Evolutionary conservation across 1,140 invertebrate species (phyloP).

Genomic region (Cepaea nemoralis): DNA sequence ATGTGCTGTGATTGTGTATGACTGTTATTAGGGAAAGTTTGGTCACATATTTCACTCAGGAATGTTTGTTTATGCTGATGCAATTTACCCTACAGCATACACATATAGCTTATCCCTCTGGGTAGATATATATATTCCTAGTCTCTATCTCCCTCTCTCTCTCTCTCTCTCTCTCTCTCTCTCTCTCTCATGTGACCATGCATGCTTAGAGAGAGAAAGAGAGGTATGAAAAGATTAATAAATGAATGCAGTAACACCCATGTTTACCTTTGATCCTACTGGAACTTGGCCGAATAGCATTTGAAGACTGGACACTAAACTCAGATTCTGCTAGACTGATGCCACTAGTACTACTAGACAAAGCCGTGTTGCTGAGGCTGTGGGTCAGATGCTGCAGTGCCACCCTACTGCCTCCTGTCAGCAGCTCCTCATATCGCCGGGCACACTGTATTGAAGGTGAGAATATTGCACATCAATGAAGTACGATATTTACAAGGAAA

Average conservation of each 20-base stretch:
- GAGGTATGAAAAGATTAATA: not conserved
- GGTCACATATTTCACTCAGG: no score
- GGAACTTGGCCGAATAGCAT: slow-evolving; percentile 15
- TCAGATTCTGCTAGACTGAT: not conserved
- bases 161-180: no score
- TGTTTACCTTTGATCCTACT: slow-evolving; percentile 38
- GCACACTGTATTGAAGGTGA: slow-evolving; percentile 55
- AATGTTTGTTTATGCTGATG: no score
- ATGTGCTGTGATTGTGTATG: no score
- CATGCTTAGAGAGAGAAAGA: not conserved
- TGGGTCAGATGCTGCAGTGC: slow-evolving; percentile 52
- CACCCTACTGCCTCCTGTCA: slow-evolving; percentile 51
- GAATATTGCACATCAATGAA: no score
- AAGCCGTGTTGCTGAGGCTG: slow-evolving; percentile 39
- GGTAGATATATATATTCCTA: no score
- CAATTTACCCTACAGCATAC: no score
- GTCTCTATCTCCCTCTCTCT: no score
- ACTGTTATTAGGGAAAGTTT: no score
- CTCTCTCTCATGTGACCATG: not conserved
- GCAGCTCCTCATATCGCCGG: slow-evolving; percentile 64
- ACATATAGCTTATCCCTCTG: no score
- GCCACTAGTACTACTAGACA: slow-evolving; percentile 48
- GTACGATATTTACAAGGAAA: no score
- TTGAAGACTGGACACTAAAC: not conserved
- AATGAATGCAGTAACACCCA: not conserved